Percentiles rank a stretch among this genome's conserved stretches.
Evolutionary conservation across 2,888 invertebrate species (phyloP).

Genomic region (Drosophila mimetica): DNA sequence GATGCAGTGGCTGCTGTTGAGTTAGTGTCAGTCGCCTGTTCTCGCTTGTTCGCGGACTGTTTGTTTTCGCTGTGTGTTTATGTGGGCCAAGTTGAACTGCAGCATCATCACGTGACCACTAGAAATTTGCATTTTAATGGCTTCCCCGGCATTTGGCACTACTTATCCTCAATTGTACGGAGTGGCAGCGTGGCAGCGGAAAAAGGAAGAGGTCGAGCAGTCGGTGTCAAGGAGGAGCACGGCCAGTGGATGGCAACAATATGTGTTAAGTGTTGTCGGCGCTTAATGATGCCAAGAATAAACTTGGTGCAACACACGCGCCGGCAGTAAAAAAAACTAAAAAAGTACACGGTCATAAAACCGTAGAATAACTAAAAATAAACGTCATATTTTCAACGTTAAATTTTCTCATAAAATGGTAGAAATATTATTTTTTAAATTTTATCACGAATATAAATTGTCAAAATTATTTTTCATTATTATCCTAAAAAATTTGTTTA

Average conservation of each 20-base stretch:
- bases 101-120: conserved; percentile 71
- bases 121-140: conserved; percentile 77
- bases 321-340: conserved; percentile 1
- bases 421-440: too few species aligned
- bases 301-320: conserved; percentile 51
- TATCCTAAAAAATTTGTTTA: too few species aligned
- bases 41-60: conserved; percentile 19
- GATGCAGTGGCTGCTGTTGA: conserved; percentile 47
- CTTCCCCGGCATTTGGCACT: conserved; percentile 63
- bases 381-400: neutral
- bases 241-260: conserved; percentile 47
- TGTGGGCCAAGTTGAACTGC: conserved; percentile 54
- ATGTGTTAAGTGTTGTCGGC: conserved; percentile 72
- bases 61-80: conserved; percentile 22
- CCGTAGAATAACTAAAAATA: neutral
- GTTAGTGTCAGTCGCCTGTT: conserved; percentile 44
- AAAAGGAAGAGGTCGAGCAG: conserved; percentile 6
- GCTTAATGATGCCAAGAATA: conserved; percentile 80
- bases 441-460: too few species aligned
- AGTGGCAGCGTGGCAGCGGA: conserved; percentile 35
- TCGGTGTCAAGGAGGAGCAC: conserved; percentile 47
- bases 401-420: too few species aligned
- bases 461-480: too few species aligned
- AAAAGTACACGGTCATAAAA: conserved; percentile 3
- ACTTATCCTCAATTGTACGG: conserved; percentile 42